A percentile compares a stretch with the other conserved stretches of the same genome.
These are phyloP conservation scores for Plumapathes pennacea DNA, from an alignment of 92 coral and sea anemone species.

Conservation along the genomic window DNA sequence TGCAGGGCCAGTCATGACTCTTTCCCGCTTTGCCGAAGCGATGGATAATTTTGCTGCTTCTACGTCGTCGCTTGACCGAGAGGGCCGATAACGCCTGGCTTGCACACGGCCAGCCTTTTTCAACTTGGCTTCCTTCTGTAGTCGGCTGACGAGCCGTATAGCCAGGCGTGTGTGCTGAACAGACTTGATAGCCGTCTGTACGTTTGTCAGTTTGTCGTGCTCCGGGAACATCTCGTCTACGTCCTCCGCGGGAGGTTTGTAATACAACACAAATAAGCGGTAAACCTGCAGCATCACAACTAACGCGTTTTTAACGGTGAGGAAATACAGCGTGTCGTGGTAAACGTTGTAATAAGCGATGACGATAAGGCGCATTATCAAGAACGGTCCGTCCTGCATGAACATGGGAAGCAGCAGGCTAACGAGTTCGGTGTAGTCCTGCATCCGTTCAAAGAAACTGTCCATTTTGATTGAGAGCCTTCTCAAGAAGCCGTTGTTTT, in stretches of 20 bases:
- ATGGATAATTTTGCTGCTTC: too few relatives aligned
- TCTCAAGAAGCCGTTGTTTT: slow-evolving; percentile 4
- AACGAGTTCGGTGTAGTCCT: slow-evolving; percentile 65
- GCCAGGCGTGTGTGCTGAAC: slow-evolving; percentile 79
- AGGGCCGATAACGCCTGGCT: too few relatives aligned
- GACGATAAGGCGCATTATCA: slow-evolving; percentile 75
- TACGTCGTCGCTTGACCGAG: too few relatives aligned
- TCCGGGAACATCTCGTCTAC: slow-evolving; percentile 69
- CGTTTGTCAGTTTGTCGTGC: slow-evolving; percentile 65
- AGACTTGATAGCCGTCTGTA: slow-evolving; percentile 87
- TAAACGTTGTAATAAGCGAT: slow-evolving; percentile 80
- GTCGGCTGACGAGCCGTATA: slow-evolving; percentile 69
- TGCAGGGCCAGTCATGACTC: too few relatives aligned
- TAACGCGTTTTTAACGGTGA: slow-evolving; percentile 89
- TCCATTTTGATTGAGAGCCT: slow-evolving; percentile 17
- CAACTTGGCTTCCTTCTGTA: slow-evolving; percentile 60
- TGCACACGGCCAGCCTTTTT: slow-evolving; percentile 25
- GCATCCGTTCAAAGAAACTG: slow-evolving; percentile 33
- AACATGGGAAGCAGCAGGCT: slow-evolving; percentile 82
- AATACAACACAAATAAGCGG: slow-evolving; percentile 86
- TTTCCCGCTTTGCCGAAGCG: too few relatives aligned
- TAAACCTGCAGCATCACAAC: slow-evolving; percentile 93
- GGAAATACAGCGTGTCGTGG: slow-evolving; percentile 81
- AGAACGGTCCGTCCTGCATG: slow-evolving; percentile 90
- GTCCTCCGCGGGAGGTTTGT: slow-evolving; percentile 88